Evolutionary conservation across 2,797 vertebrate genomes (phyloP).

Genomic region (Manis pentadactyla): DNA sequence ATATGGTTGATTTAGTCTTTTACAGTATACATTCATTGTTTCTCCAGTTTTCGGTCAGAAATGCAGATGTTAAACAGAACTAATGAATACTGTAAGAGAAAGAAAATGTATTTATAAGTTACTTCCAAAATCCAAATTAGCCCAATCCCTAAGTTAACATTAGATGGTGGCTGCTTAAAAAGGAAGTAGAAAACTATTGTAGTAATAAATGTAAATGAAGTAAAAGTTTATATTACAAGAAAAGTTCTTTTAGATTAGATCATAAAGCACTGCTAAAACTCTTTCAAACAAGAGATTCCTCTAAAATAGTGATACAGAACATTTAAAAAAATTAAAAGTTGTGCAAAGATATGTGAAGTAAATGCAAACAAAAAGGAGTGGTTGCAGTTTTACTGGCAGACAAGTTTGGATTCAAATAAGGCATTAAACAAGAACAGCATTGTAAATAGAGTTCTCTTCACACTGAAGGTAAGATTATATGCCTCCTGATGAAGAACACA

Average conservation of each 20-base stretch:
- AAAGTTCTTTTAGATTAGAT: background rate
- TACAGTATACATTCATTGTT: background rate
- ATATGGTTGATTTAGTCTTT: background rate
- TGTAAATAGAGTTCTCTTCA: background rate
- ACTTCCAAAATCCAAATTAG: background rate
- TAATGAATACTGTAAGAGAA: background rate
- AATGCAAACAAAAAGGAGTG: background rate
- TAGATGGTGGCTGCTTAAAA: slow-evolving; percentile 9
- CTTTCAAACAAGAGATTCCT: background rate
- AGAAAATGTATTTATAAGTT: slow-evolving; percentile 48
- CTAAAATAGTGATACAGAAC: background rate
- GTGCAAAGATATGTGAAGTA: background rate
- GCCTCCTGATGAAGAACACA: background rate
- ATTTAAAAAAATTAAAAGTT: background rate
- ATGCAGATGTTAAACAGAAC: background rate
- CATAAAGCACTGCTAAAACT: background rate
- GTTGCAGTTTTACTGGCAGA: background rate
- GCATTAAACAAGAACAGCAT: background rate
- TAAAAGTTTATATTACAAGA: slow-evolving; percentile 2
- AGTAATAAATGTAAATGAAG: slow-evolving; percentile 1
- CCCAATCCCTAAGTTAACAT: background rate
- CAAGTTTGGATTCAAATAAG: slow-evolving; percentile 14
- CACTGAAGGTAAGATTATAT: background rate
- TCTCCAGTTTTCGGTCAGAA: slow-evolving; percentile 46
- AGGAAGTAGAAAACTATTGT: background rate